These are phyloP conservation scores for Boloria euphrosyne DNA, from an alignment of 2,888 invertebrate genomes.

Conservation along the genomic window DNA sequence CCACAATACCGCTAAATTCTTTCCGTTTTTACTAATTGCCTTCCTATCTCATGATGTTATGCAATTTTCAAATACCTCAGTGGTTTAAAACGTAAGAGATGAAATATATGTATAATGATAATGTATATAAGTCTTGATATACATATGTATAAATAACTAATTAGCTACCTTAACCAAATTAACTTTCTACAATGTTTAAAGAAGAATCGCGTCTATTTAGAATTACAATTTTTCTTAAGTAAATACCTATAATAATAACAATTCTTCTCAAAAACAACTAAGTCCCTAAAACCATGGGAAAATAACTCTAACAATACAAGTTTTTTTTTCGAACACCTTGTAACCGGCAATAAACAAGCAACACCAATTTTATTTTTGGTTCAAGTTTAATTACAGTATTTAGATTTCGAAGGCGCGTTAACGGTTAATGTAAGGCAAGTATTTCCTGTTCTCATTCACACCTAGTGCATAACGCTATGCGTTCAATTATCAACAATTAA, in stretches of 20 bases:
- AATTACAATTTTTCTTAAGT: too few relatives aligned
- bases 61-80: neutral
- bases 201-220: too few relatives aligned
- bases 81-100: too few relatives aligned
- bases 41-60: constrained; percentile 17
- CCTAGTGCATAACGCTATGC: constrained; percentile 2
- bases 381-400: constrained; percentile 22
- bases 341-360: neutral
- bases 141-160: too few relatives aligned
- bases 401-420: constrained; percentile 23
- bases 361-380: constrained; percentile 8
- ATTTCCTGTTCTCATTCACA: constrained; percentile 32
- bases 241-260: too few relatives aligned
- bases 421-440: constrained; percentile 24
- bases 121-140: too few relatives aligned
- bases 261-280: too few relatives aligned
- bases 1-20: constrained; percentile 22
- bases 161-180: too few relatives aligned
- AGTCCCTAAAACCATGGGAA: too few relatives aligned
- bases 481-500: neutral
- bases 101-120: too few relatives aligned
- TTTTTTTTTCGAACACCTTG: neutral
- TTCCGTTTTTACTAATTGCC: constrained; percentile 28
- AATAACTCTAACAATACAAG: too few relatives aligned
- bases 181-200: too few relatives aligned